These are phyloP conservation scores for Tenualosa thibaudeaui DNA, from an alignment of 2,797 vertebrate genomes.

Conservation along the genomic window DNA sequence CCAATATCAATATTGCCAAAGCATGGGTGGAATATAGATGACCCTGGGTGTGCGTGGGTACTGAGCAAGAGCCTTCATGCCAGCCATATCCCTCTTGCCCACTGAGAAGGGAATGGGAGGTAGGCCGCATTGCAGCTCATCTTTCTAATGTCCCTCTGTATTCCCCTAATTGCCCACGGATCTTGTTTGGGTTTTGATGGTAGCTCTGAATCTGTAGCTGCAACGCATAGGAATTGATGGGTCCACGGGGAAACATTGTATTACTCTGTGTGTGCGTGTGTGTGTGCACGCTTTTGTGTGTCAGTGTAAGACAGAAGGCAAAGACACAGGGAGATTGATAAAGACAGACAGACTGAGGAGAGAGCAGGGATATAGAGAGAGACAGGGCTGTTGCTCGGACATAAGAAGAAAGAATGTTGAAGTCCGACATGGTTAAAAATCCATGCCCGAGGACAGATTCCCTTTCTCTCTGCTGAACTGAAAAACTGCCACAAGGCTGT, in stretches of 20 bases:
- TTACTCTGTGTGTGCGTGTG: constrained; percentile 54
- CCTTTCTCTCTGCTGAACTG: background rate
- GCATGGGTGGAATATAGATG: constrained; percentile 83
- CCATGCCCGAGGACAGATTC: background rate
- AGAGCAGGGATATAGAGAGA: constrained; percentile 13
- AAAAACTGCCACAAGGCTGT: background rate
- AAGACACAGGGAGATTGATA: constrained; percentile 28
- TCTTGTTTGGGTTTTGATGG: constrained; percentile 81
- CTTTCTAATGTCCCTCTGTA: constrained; percentile 81
- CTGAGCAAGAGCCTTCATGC: constrained; percentile 67
- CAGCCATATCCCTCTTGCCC: constrained; percentile 71
- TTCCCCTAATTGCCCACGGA: constrained; percentile 81
- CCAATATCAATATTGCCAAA: constrained; percentile 85
- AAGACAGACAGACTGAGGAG: background rate
- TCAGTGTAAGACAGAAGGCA: constrained; percentile 33
- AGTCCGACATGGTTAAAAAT: background rate
- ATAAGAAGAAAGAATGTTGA: constrained; percentile 15
- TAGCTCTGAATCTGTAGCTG: constrained; percentile 70
- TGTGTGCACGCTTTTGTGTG: constrained; percentile 17
- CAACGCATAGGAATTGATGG: constrained; percentile 78
- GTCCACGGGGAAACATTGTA: constrained; percentile 76
- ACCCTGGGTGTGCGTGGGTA: constrained; percentile 79
- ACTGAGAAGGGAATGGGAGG: constrained; percentile 74
- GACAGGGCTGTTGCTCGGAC: background rate
- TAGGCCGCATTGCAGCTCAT: constrained; percentile 75